A percentile compares a stretch with the other conserved stretches of the same genome.
Evolutionary conservation across 2,113 vertebrate species (phyloP).

Genomic region (Gallinago paraguaiae): DNA sequence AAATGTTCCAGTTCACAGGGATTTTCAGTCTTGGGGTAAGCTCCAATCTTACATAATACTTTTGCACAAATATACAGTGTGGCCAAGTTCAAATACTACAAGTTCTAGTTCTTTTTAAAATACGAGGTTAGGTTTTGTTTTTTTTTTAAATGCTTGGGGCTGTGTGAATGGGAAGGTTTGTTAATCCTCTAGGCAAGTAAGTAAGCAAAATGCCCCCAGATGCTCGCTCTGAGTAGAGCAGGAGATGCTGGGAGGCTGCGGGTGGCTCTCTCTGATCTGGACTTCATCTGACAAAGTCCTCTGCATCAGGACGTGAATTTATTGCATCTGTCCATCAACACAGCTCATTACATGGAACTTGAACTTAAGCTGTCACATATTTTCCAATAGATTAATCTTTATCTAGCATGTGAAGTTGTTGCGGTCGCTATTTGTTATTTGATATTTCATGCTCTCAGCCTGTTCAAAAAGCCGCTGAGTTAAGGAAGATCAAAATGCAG

Average conservation of each 20-base stretch:
- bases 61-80: not conserved
- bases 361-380: conserved; percentile 45
- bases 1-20: not conserved
- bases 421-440: not conserved
- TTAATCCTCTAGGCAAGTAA: not conserved
- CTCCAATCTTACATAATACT: not conserved
- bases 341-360: conserved; percentile 1
- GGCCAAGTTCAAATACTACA: not conserved
- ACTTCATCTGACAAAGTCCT: conserved; percentile 32
- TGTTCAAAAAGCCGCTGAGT: conserved; percentile 13
- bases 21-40: not conserved
- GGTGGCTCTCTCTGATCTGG: conserved; percentile 8
- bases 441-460: conserved; percentile 25
- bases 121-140: not conserved
- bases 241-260: not conserved
- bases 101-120: not conserved
- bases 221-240: not conserved
- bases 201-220: not conserved
- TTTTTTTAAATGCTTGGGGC: not conserved
- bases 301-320: not conserved
- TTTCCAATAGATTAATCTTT: conserved; percentile 49
- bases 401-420: conserved; percentile 8
- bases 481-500: conserved; percentile 34
- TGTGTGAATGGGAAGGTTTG: not conserved
- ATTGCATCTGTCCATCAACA: conserved; percentile 26